phyloP scores from a whole-genome alignment of 53 echinoderm and acorn worm genomes.

The Paracentrotus lividus region DNA sequence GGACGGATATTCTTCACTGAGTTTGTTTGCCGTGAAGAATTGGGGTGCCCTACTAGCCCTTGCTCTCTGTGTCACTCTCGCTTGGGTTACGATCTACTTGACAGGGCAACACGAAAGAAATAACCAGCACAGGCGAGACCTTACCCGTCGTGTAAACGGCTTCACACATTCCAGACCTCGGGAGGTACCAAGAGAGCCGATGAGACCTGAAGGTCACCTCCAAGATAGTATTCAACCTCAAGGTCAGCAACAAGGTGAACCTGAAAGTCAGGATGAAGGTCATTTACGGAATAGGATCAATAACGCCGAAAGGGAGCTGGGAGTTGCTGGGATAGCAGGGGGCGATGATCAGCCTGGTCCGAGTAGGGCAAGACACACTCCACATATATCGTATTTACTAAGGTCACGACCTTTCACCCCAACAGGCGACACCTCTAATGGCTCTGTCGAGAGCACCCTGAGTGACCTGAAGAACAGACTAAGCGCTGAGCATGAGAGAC shows the following conservation, averaged over 20 bases:
- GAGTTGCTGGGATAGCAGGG: not conserved
- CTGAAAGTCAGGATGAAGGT: not conserved
- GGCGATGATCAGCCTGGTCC: constrained; percentile 25
- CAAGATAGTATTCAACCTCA: not conserved
- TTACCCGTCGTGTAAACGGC: constrained; percentile 28
- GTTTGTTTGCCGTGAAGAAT: not conserved
- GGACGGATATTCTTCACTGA: not conserved
- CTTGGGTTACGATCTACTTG: constrained; percentile 29
- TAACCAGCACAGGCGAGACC: constrained; percentile 9
- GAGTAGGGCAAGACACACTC: not conserved
- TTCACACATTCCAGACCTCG: not conserved
- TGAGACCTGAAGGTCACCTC: constrained; percentile 29
- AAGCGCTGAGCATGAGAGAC: constrained; percentile 77
- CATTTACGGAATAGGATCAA: not conserved
- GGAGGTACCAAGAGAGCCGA: not conserved
- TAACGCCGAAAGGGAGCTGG: not conserved
- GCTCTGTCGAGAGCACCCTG: not conserved
- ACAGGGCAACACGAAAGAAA: constrained; percentile 33
- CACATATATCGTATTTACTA: not conserved
- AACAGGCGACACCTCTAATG: not conserved
- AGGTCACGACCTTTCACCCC: constrained; percentile 44
- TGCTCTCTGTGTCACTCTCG: constrained; percentile 23
- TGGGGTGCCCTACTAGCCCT: constrained; percentile 53
- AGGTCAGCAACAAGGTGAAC: not conserved
- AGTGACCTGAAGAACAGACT: constrained; percentile 43